Evolutionary conservation across 2,888 invertebrate genomes (phyloP), one percentile per base, ranked within the genome.

Genomic region (Harpagoxenus sublaevis): DNA sequence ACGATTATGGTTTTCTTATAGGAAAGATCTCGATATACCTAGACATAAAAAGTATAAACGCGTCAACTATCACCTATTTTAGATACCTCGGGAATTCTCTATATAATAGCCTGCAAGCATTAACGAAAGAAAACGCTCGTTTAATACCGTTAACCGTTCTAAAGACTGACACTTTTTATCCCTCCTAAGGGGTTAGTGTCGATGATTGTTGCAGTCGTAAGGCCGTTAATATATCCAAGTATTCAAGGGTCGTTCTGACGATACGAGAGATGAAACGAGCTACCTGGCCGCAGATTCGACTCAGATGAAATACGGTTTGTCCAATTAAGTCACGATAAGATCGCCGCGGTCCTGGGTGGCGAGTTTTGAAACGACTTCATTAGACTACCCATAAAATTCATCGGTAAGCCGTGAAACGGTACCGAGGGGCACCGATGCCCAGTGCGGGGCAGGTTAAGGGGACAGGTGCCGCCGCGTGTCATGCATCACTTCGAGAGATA

Each of bases 361-460:
- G 90, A 91, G 86, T 89, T 88, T 92, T 90, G 89, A 91, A 91
- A 92, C 88, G 92, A 92, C 94, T 94, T 94, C 94, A 94, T 94
- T 94, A 94, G 94, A 93, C 94, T 91, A 93, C 91, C 92, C 92
- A 92, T 94, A 93, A 94, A 94, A 94, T 93, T 93, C 93, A 93
- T 93, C 90, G 91, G 89, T 77, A 86, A 87, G 90, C 91, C 92
- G 92, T 90, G 91, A 92, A 92, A 92, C 88, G 88, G 68, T 84
- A 88, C 83, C 88, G 78, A 86, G 88, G 55, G n/a, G 35, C 62
- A 18, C 35, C 57, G 71, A 86, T 88, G 87, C 39, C 75, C 87
- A 62, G 53, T 83, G 68, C 23, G 45, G 85, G 86, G 89, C 87
- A 88, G 89, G 90, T 88, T 86, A 89, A 89, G 91, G 91, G 90